A percentile compares a stretch with the other conserved stretches of the same genome.
Conservation (phyloP, 2,888 invertebrate genomes). For the Drosophila setosimentum region DNA sequence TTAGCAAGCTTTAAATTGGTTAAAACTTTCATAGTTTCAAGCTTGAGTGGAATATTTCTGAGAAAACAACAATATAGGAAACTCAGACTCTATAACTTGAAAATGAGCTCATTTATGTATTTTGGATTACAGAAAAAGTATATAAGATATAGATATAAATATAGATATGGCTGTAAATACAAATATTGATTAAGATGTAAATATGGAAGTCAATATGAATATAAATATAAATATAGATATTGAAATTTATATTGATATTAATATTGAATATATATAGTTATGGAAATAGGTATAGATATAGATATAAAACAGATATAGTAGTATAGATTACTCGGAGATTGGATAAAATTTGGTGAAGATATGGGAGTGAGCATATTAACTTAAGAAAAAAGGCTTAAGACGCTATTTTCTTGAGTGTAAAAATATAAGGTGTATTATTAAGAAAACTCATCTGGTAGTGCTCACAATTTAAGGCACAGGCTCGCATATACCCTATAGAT, state of each 20-base stretch:
- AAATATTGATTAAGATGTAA: background rate
- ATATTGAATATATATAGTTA: background rate
- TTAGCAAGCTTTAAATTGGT: too few relatives aligned
- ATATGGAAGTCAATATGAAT: too few relatives aligned
- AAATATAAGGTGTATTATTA: background rate
- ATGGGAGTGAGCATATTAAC: too few relatives aligned
- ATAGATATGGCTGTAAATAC: background rate
- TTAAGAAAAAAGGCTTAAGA: background rate
- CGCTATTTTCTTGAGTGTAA: background rate
- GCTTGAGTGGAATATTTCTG: too few relatives aligned
- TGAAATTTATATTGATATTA: too few relatives aligned
- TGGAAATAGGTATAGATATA: background rate
- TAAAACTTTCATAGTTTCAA: too few relatives aligned
- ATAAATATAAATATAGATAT: background rate
- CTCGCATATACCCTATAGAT: constrained; percentile 8
- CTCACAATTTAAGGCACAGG: background rate
- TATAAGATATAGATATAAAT: background rate
- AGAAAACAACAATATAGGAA: background rate
- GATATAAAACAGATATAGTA: background rate
- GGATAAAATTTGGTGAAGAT: background rate
- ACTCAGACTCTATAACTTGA: background rate
- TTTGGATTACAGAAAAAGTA: background rate
- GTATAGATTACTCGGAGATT: background rate
- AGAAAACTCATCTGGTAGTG: background rate
- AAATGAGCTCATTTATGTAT: background rate